Evolutionary conservation across 2,888 invertebrate species (phyloP).

Genomic region (Cistogaster globosa): DNA sequence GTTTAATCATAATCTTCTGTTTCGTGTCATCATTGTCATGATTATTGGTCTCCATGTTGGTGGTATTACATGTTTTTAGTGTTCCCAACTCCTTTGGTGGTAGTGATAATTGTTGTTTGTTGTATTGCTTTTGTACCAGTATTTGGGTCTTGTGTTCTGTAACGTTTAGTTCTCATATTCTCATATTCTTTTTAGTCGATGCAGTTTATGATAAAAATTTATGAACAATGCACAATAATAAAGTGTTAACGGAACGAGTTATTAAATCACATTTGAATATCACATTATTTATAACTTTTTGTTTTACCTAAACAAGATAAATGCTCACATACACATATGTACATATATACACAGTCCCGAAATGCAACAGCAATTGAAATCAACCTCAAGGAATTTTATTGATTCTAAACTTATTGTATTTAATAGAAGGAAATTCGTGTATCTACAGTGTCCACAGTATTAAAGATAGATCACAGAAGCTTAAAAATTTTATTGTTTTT

Average conservation of each 20-base stretch:
- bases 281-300: slow-evolving; percentile 43
- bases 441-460: no score
- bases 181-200: slow-evolving; percentile 28
- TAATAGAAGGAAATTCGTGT: not conserved
- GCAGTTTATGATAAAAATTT: slow-evolving; percentile 75
- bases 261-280: slow-evolving; percentile 67
- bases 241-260: slow-evolving; percentile 82
- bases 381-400: not conserved
- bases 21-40: slow-evolving; percentile 71
- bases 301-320: not conserved
- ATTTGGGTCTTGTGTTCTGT: slow-evolving; percentile 26
- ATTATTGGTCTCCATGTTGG: slow-evolving; percentile 71
- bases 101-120: slow-evolving; percentile 44
- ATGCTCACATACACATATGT: not conserved
- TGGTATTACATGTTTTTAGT: slow-evolving; percentile 65
- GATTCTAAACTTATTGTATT: not conserved
- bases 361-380: not conserved
- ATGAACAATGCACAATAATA: slow-evolving; percentile 78
- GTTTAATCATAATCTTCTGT: slow-evolving; percentile 81
- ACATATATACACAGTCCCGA: not conserved
- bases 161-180: slow-evolving; percentile 49
- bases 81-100: slow-evolving; percentile 60
- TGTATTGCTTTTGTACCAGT: slow-evolving; percentile 22
- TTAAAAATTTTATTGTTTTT: not conserved
- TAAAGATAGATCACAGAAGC: not conserved